Base-by-base conservation (phyloP, 2,797 vertebrate genomes). In the Sebastes matsubarae region DNA sequence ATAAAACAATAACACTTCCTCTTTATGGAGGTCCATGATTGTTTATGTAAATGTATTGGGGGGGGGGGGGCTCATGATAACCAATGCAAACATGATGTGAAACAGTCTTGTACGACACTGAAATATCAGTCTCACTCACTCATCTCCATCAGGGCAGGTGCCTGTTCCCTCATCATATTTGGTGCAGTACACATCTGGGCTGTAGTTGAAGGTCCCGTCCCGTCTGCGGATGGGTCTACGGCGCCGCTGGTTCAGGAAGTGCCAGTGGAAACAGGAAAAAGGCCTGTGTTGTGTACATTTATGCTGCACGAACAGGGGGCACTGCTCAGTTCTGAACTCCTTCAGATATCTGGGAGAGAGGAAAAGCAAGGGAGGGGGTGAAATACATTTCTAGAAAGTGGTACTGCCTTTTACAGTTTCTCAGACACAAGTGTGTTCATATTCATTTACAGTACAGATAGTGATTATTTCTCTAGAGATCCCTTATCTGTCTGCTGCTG, bases 221-320 rank as follows among this genome's bases (percentile, higher is more conserved):
- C 99, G 96, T 80, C 61, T 46, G 76, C 99, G 97, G 83, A 99
- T 97, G 71, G 98, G 99, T 25, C 99, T 94, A 69, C 99, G 97
- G 10, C 99, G 97, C 27, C 99, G 95, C 94, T 99, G 99, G 94
- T 99, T 99, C 73, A 99, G 95, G 85, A 99, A 99, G 91, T 99
- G 98, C 99, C 99, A 99, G 92, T 99, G 96, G 95, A 99, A 99
- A 89, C 99, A 99, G 90, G 98, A 98, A 72, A 99, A 99, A 84
- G 99, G 98, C 67, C 98, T 95, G 87, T 99, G 98, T 91, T 99
- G 98, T 2, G 98, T 97, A 92, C 99, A 99, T 95, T 99, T 99
- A 90, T 99, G 99, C 89, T 99, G 99, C 72, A 99, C 97, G 2
- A 99, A 99, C 25, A 99, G 96, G 1, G 97, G 97, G 84, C 99